phyloP scores from a whole-genome alignment of 2,888 invertebrate species.

The Philereme vetulata region DNA sequence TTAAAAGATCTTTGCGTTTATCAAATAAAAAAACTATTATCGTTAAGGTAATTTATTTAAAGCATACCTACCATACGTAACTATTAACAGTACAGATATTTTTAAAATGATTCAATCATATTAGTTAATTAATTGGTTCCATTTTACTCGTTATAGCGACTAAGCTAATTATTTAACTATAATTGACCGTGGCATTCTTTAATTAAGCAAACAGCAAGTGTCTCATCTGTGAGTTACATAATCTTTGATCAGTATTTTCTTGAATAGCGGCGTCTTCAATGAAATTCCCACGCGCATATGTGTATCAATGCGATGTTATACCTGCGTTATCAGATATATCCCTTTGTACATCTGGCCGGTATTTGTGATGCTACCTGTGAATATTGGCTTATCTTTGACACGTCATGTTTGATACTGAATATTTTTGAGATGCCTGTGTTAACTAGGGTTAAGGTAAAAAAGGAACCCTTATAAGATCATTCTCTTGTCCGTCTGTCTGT shows the following conservation, averaged over 20 bases:
- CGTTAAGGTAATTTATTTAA: not conserved
- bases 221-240: not conserved
- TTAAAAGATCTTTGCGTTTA: not conserved
- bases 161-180: too few relatives aligned
- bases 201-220: too few relatives aligned
- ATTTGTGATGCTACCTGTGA: slow-evolving; percentile 18
- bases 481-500: too few relatives aligned
- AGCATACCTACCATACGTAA: too few relatives aligned
- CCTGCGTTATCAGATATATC: slow-evolving; percentile 50
- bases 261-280: slow-evolving; percentile 32
- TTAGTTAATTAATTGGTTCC: too few relatives aligned
- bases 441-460: too few relatives aligned
- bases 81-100: too few relatives aligned
- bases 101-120: too few relatives aligned
- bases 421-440: not conserved
- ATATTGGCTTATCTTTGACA: slow-evolving; percentile 16
- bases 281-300: slow-evolving; percentile 49
- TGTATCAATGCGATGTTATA: slow-evolving; percentile 49
- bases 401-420: not conserved
- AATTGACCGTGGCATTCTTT: too few relatives aligned
- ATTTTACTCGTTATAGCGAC: too few relatives aligned
- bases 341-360: slow-evolving; percentile 19
- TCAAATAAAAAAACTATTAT: not conserved
- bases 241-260: slow-evolving; percentile 18
- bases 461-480: too few relatives aligned